These are phyloP conservation scores for Podocnemis expansa DNA, from an alignment of 2,113 vertebrate species.

Conservation along the genomic window DNA sequence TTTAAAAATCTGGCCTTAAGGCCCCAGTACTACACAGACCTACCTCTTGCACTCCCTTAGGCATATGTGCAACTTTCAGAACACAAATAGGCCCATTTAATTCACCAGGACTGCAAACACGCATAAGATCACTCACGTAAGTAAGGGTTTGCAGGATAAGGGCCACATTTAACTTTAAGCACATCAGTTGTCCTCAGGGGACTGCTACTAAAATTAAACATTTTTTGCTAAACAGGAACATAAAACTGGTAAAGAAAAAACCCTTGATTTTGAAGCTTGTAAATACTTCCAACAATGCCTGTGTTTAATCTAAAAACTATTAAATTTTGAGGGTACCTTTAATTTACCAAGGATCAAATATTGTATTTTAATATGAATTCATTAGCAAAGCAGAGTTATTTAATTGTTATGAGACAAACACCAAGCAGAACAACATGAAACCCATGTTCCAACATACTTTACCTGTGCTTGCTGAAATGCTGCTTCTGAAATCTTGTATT, in stretches of 20 bases:
- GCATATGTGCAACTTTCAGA: slow-evolving; percentile 12
- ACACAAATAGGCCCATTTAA: not conserved
- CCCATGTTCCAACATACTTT: not conserved
- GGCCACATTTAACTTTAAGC: slow-evolving; percentile 2
- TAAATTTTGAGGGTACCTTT: not conserved
- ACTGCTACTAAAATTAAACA: slow-evolving; percentile 12
- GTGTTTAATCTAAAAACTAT: not conserved
- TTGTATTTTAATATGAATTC: not conserved
- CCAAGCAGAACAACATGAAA: not conserved
- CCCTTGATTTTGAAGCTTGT: not conserved
- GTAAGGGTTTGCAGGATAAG: slow-evolving; percentile 10
- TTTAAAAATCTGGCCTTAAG: not conserved
- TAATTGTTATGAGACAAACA: not conserved
- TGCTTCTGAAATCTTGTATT: slow-evolving; percentile 86
- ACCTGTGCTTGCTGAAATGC: slow-evolving; percentile 90
- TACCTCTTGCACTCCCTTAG: not conserved
- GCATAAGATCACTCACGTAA: not conserved
- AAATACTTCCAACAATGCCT: not conserved
- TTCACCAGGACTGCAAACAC: not conserved
- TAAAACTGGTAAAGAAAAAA: not conserved
- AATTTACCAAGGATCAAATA: not conserved
- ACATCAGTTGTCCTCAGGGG: not conserved
- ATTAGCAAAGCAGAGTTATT: not conserved
- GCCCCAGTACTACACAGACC: not conserved
- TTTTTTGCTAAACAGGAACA: not conserved